A percentile compares a stretch with the other conserved stretches of the same genome.
Evolutionary conservation across 2,797 vertebrate species (phyloP).

Genomic region (Sebastes vulpes): DNA sequence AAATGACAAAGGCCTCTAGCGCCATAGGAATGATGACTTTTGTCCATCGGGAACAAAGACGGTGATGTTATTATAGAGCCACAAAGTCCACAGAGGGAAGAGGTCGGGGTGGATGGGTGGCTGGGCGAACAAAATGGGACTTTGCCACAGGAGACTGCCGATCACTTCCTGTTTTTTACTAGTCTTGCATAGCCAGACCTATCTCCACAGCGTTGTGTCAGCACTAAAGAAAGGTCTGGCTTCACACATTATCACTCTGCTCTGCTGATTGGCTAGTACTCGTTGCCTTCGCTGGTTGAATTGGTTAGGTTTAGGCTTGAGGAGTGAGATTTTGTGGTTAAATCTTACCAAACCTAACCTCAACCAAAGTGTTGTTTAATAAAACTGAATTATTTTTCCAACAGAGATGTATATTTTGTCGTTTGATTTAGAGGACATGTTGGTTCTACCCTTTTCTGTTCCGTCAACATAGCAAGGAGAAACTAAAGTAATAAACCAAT

Average conservation of each 20-base stretch:
- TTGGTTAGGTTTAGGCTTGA: no score
- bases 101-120: no score
- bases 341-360: not conserved
- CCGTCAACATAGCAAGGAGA: not conserved
- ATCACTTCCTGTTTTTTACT: no score
- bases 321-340: not conserved
- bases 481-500: not conserved
- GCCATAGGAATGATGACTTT: not conserved
- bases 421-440: not conserved
- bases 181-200: no score
- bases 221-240: no score
- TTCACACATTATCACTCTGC: no score
- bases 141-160: no score
- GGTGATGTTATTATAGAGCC: not conserved
- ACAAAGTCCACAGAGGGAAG: not conserved
- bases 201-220: no score
- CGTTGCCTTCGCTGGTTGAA: no score
- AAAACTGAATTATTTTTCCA: not conserved
- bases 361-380: not conserved
- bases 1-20: not conserved
- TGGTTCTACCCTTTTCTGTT: not conserved
- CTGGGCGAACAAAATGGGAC: no score
- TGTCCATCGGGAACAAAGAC: not conserved
- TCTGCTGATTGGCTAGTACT: no score
- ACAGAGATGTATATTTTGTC: not conserved